Evolutionary conservation across 2,888 invertebrate genomes (phyloP), one percentile per base, ranked within the genome.

Genomic region (Drosophila stalkeri): DNA sequence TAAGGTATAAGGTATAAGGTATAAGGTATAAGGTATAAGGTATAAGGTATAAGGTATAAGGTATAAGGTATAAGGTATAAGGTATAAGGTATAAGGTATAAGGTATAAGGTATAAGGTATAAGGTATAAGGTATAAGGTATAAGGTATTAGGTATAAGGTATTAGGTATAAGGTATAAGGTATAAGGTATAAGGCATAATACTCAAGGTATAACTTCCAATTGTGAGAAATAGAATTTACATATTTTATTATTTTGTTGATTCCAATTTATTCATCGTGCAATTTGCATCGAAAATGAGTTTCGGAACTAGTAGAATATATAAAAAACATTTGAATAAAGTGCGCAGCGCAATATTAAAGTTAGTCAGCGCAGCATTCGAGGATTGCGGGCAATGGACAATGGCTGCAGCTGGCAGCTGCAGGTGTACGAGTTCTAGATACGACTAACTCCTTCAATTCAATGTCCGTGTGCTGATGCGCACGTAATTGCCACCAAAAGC

Each of bases 401-500:
- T 43, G 60, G 39, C 14, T 46, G 52, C 44, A 31, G 8, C 64
- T 64, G 51, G 43, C 46, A 35, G 47, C 46, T 31, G 47, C 74
- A 70, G 44, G 35, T 74, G 65, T 35, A 59, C 27, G 51, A 57
- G 62, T 62, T 9, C 52, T 37, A 72, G 64, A 63, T 72, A 57
- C 18, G 37, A 33, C 43, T 51, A 60, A 63, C 63, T 64, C 54
- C 65, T 71, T 52, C 62, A 67, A 47, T 51, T 55, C n/a, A 64
- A 63, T 57, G 55, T 56, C 41, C n/a, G 49, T 39, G 39, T 37
- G 59, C 62, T 80, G 81, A 77, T 77, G 85, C 75, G 60, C 73
- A 63, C 72, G 63, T 85, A 89, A 85, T 85, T 85, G 68, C 72
- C 80, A 72, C 66, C 72, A 62, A 85, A 75, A 71, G 82, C 64